A percentile compares a stretch with the other conserved stretches of the same genome.
Conservation (phyloP, 2,797 vertebrate genomes). For the Knipowitschia caucasica region DNA sequence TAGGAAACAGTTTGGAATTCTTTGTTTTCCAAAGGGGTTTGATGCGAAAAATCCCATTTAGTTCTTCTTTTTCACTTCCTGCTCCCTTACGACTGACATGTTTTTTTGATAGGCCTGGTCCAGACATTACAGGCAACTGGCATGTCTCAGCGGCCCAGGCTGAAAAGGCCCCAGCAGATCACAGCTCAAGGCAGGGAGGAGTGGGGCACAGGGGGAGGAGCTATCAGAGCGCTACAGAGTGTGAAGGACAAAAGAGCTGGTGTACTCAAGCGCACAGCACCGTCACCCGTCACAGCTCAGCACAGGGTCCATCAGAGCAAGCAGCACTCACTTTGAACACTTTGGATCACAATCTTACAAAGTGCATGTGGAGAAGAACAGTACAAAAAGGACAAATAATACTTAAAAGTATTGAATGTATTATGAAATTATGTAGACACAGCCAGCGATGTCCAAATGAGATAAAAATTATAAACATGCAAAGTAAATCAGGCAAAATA, state of each 20-base stretch:
- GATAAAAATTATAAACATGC: slow-evolving; percentile 30
- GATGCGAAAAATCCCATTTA: slow-evolving; percentile 48
- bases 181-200: slow-evolving; percentile 77
- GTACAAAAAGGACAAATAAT: slow-evolving; percentile 4
- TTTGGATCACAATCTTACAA: slow-evolving; percentile 51
- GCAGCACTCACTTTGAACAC: slow-evolving; percentile 71
- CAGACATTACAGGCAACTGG: slow-evolving; percentile 72
- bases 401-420: not conserved
- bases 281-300: slow-evolving; percentile 80
- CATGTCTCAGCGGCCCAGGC: slow-evolving; percentile 65
- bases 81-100: slow-evolving; percentile 55
- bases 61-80: slow-evolving; percentile 51
- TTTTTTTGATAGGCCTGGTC: slow-evolving; percentile 64
- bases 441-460: slow-evolving; percentile 2
- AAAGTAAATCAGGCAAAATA: slow-evolving; percentile 51
- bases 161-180: slow-evolving; percentile 74
- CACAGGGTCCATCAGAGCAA: slow-evolving; percentile 76
- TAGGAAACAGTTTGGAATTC: slow-evolving; percentile 25
- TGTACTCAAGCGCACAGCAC: slow-evolving; percentile 75
- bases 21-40: slow-evolving; percentile 36
- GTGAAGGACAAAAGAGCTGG: slow-evolving; percentile 85
- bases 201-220: slow-evolving; percentile 77
- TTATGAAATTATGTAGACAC: not conserved
- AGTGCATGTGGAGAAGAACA: slow-evolving; percentile 38
- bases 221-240: slow-evolving; percentile 81